These are phyloP conservation scores for Gastracanthus pulcherrimus DNA, from an alignment of 2,888 invertebrate species.

Conservation along the genomic window DNA sequence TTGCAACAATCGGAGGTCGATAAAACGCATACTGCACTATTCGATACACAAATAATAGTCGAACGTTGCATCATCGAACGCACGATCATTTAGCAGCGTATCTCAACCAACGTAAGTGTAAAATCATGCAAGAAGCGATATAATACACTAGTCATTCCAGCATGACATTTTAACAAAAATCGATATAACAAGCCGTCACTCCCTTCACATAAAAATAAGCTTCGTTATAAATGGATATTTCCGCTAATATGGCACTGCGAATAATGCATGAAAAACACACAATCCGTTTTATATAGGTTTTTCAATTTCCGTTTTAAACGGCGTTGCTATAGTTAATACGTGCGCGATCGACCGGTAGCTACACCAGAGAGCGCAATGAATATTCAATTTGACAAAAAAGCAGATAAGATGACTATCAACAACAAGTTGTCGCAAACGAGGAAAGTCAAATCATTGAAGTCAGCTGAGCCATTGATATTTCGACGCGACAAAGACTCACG, in stretches of 20 bases:
- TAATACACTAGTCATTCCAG: no score
- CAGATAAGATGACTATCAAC: not conserved
- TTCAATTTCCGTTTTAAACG: not conserved
- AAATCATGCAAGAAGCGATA: conserved; percentile 2
- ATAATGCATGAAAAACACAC: not conserved
- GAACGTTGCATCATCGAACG: conserved; percentile 31
- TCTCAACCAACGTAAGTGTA: not conserved
- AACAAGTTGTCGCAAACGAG: not conserved
- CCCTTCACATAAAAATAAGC: conserved; percentile 10
- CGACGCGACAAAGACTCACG: no score
- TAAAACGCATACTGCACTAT: not conserved
- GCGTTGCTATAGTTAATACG: not conserved
- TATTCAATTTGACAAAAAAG: not conserved
- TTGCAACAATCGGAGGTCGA: conserved; percentile 37
- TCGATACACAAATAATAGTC: conserved; percentile 2
- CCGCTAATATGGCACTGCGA: conserved; percentile 4
- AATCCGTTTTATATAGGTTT: not conserved
- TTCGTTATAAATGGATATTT: conserved; percentile 14
- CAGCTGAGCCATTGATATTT: no score
- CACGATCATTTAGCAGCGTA: not conserved
- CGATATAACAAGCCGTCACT: not conserved
- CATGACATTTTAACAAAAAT: not conserved
- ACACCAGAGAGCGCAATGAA: not conserved
- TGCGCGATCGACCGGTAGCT: no score
- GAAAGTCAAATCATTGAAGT: conserved; percentile 24